These are phyloP conservation scores for Neotoma lepida DNA, from an alignment of 2,113 vertebrate genomes.

Conservation along the genomic window DNA sequence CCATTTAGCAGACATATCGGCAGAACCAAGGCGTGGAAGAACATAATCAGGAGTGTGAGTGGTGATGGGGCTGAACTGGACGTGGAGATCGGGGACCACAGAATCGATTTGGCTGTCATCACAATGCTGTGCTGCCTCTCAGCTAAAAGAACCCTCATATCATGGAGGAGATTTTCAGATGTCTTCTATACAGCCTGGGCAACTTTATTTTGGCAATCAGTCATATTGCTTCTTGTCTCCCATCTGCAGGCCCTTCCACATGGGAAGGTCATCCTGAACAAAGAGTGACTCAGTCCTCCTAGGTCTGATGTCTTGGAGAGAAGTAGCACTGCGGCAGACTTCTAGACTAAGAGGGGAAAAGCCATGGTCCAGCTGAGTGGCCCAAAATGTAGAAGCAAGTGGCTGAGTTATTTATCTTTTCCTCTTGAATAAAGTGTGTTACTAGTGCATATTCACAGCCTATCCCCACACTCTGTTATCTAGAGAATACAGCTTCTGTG, in stretches of 20 bases:
- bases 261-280: not conserved
- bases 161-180: not conserved
- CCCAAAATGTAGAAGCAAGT: not conserved
- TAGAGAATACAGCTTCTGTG: not conserved
- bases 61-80: not conserved
- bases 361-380: accelerated
- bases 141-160: not conserved
- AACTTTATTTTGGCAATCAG: not conserved
- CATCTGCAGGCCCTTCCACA: not conserved
- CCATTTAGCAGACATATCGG: conserved; percentile 55
- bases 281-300: not conserved
- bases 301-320: not conserved
- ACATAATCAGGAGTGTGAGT: not conserved
- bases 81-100: not conserved
- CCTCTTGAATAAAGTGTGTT: not conserved
- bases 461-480: not conserved
- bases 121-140: accelerated
- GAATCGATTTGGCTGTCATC: not conserved
- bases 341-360: not conserved
- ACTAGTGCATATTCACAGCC: not conserved
- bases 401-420: not conserved
- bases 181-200: not conserved
- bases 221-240: not conserved
- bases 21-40: not conserved
- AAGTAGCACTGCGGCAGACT: not conserved